Percentiles rank a stretch among this genome's conserved stretches.
phyloP scores from a whole-genome alignment of 2,888 invertebrate genomes.

The Dynastes tityus region DNA sequence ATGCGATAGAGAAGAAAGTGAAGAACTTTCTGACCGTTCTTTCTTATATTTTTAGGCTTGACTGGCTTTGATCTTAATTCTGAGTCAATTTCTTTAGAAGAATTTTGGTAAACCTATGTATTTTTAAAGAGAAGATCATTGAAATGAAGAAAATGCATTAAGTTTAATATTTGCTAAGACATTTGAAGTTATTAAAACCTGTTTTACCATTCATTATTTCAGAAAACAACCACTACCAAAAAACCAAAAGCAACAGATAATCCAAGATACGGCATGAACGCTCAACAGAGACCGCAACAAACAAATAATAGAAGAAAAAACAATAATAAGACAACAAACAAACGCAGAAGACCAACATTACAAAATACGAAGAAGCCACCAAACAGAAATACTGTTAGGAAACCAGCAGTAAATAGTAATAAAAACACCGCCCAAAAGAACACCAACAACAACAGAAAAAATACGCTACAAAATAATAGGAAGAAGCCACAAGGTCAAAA shows the following conservation, averaged over 20 bases:
- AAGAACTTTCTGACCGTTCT: too few relatives aligned
- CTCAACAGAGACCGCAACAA: slow-evolving; percentile 5
- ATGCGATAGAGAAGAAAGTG: too few relatives aligned
- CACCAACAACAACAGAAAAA: slow-evolving; percentile 17
- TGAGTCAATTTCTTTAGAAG: too few relatives aligned
- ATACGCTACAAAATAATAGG: slow-evolving; percentile 4
- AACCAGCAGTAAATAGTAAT: slow-evolving; percentile 13
- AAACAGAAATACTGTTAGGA: slow-evolving; percentile 7
- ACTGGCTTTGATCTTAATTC: too few relatives aligned
- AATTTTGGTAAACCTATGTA: too few relatives aligned
- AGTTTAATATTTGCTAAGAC: too few relatives aligned
- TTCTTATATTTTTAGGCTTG: too few relatives aligned
- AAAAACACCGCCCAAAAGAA: slow-evolving; percentile 30
- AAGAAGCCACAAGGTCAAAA: background rate
- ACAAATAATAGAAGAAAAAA: background rate
- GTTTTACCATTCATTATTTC: background rate
- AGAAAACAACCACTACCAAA: slow-evolving; percentile 4
- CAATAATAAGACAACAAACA: slow-evolving; percentile 21
- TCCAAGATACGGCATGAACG: background rate
- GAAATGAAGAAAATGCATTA: too few relatives aligned
- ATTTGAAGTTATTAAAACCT: background rate
- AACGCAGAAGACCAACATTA: slow-evolving; percentile 1
- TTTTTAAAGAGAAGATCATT: too few relatives aligned
- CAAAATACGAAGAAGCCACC: slow-evolving; percentile 27
- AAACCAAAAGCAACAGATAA: slow-evolving; percentile 2